A percentile compares a stretch with the other conserved stretches of the same genome.
These are phyloP conservation scores for Atrichornis clamosus DNA, from an alignment of 2,113 vertebrate genomes.

Conservation along the genomic window DNA sequence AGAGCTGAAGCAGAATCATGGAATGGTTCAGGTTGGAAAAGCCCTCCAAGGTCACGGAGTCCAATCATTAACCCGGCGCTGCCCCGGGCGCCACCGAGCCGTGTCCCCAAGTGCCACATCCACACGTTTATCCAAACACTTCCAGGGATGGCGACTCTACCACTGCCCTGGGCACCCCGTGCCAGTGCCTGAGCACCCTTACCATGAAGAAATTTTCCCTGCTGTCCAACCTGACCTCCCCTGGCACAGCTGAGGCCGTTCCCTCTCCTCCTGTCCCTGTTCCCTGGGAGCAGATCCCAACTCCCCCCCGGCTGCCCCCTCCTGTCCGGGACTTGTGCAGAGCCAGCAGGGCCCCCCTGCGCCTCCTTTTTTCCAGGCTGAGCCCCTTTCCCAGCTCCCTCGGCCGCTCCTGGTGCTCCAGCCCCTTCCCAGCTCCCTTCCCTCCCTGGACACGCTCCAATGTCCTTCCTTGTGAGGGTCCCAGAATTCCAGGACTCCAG, in stretches of 20 bases:
- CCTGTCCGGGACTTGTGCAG: not conserved
- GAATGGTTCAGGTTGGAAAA: not conserved
- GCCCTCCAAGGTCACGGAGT: not conserved
- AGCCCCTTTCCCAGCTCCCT: not conserved
- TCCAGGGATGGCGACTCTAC: not conserved
- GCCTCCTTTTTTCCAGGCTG: not conserved
- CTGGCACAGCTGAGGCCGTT: not conserved
- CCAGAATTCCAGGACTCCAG: not conserved
- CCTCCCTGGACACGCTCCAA: no score
- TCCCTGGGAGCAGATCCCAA: not conserved
- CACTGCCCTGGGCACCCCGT: no score
- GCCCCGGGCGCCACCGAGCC: not conserved
- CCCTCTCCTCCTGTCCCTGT: not conserved
- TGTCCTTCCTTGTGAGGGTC: not conserved
- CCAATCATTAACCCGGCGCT: not conserved
- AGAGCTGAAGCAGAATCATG: not conserved
- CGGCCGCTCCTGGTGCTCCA: not conserved
- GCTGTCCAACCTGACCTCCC: not conserved
- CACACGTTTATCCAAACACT: rapidly evolving
- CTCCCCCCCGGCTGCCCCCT: not conserved
- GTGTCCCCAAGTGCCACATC: not conserved
- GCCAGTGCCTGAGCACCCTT: not conserved
- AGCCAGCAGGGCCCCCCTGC: not conserved
- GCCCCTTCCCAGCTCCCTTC: not conserved
- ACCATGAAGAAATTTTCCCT: not conserved